Evolutionary conservation across 2,113 vertebrate genomes (phyloP).

Genomic region (Pavo muticus): DNA sequence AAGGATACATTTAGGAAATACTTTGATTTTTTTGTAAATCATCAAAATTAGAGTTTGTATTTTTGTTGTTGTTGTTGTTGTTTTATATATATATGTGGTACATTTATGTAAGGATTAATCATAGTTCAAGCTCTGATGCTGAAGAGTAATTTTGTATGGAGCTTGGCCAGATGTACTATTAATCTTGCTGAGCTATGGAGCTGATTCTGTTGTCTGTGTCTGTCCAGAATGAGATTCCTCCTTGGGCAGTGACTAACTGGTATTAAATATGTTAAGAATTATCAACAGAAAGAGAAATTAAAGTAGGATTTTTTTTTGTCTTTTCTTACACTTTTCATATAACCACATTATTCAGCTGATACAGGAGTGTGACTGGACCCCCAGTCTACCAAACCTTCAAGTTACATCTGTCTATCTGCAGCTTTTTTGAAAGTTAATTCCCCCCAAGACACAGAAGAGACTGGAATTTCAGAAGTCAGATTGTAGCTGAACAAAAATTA

Average conservation of each 20-base stretch:
- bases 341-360: neutral
- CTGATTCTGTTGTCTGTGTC: neutral
- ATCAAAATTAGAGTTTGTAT: neutral
- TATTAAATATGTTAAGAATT: neutral
- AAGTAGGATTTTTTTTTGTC: neutral
- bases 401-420: neutral
- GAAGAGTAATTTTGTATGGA: neutral
- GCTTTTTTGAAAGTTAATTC: neutral
- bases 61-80: too few relatives aligned
- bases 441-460: neutral
- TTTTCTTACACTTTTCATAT: neutral
- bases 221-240: neutral
- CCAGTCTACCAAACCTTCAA: neutral
- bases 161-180: fast-evolving
- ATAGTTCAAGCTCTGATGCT: neutral
- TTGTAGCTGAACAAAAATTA: neutral
- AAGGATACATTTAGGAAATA: neutral
- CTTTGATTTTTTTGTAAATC: neutral
- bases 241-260: neutral
- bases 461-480: neutral
- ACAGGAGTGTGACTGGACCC: neutral
- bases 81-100: too few relatives aligned
- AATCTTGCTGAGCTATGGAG: neutral
- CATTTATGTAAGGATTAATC: neutral
- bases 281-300: neutral